Evolutionary conservation across 2,888 invertebrate genomes (phyloP), one percentile per base, ranked within the genome.

Genomic region (Drosophila quinaria): DNA sequence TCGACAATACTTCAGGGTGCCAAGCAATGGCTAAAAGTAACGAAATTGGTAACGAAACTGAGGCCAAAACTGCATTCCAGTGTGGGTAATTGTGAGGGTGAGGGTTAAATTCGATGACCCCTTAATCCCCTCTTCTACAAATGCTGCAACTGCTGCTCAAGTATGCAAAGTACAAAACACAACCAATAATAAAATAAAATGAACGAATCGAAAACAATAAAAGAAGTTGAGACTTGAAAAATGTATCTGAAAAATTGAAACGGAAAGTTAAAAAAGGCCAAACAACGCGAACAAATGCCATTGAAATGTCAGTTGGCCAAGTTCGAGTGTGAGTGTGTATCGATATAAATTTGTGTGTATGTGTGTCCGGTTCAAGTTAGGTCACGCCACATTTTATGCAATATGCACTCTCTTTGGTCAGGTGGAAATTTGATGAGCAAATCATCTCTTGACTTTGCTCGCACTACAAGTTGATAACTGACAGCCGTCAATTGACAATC

Each of bases 51-150:
- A 41, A 70, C 37, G 44, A 54, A 46, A 46, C 58, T 42, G 29
- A 37, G 67, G 51, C 35, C 37, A 55, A 70, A 80, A 81, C 65
- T 81, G 81, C 86, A 86, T 86, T 82, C 70, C 80, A 83, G 76
- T 70, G 71, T 71, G 72, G 62, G 47, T 60, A 35, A 59, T 35
- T 52, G 50, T 59, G 66, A 61, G 71, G 64, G 61, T 81, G 76
- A 80, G 64, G 84, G 73, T 39, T 64, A 62, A 56, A 33, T 56
- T 51, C 51, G 33, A 31, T 68, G 65, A 74, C 69, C 79, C 60
- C 44, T 6, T 22, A 25, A 5, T 22, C 11, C 33, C 13, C 3
- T 19, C 19, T 10, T 15, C 9, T 31, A 17, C 11, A 31, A 17
- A 13, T 44, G 22, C 15, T 41, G 31, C 13, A 4, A 22, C 22